A percentile compares a stretch with the other conserved stretches of the same genome.
Conservation (phyloP, 2,113 vertebrate species). For the Hippolais icterina region DNA sequence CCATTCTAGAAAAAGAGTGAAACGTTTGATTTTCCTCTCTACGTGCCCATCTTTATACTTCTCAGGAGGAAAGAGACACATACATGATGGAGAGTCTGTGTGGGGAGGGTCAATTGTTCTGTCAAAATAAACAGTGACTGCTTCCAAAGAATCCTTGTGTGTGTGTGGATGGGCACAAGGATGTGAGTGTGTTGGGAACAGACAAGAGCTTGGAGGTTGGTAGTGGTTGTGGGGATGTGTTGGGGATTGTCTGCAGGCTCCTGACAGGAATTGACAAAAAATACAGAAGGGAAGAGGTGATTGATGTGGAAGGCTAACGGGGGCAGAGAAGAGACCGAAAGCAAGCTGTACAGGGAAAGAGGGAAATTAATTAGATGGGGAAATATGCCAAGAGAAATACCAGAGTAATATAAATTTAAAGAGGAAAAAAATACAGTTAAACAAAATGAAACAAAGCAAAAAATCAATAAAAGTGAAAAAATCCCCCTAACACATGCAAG, state of each 20-base stretch:
- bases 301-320: background rate
- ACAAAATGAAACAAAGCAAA: background rate
- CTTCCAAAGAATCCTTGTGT: background rate
- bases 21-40: background rate
- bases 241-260: background rate
- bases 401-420: background rate
- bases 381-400: background rate
- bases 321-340: background rate
- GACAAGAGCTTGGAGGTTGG: background rate
- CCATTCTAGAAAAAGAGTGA: background rate
- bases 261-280: background rate
- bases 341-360: background rate
- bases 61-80: fast-evolving
- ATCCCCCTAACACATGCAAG: fast-evolving
- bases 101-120: background rate
- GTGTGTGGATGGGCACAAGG: fast-evolving
- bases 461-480: background rate
- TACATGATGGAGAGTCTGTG: fast-evolving
- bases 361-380: background rate
- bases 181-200: fast-evolving
- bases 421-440: background rate
- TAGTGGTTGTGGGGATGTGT: background rate
- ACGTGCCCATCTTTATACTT: background rate
- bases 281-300: background rate
- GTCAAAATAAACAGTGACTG: background rate